phyloP scores from a whole-genome alignment of 53 echinoderm and acorn worm genomes.

The Paracentrotus lividus region DNA sequence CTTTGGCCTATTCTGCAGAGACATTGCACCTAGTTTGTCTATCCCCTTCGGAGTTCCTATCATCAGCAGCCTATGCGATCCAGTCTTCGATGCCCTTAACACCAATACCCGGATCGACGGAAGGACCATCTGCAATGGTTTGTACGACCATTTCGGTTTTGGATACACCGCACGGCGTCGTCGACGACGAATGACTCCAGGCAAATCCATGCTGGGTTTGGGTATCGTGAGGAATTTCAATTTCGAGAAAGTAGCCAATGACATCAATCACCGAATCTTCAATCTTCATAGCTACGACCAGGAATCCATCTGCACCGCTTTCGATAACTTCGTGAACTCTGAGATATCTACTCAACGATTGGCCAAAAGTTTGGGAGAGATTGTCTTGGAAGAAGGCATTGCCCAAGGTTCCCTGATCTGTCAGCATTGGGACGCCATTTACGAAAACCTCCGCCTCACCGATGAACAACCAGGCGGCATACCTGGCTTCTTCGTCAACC shows the following conservation, averaged over 20 bases:
- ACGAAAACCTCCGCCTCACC: neutral
- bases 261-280: neutral
- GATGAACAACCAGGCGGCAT: neutral
- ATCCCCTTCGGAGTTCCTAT: neutral
- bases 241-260: neutral
- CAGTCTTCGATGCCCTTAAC: conserved; percentile 2
- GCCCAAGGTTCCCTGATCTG: conserved; percentile 8
- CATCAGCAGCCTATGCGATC: neutral
- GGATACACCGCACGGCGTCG: neutral
- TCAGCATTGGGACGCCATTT: neutral
- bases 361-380: neutral
- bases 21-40: neutral
- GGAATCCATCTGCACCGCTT: neutral
- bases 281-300: neutral
- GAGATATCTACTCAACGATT: neutral
- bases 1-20: neutral
- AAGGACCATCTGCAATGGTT: neutral
- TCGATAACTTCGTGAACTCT: neutral
- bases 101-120: neutral
- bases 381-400: neutral
- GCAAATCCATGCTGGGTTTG: neutral
- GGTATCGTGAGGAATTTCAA: conserved; percentile 1
- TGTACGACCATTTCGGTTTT: neutral
- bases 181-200: neutral
- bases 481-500: neutral